Conservation (phyloP, 2,888 invertebrate genomes). For the Elysia crispata region DNA sequence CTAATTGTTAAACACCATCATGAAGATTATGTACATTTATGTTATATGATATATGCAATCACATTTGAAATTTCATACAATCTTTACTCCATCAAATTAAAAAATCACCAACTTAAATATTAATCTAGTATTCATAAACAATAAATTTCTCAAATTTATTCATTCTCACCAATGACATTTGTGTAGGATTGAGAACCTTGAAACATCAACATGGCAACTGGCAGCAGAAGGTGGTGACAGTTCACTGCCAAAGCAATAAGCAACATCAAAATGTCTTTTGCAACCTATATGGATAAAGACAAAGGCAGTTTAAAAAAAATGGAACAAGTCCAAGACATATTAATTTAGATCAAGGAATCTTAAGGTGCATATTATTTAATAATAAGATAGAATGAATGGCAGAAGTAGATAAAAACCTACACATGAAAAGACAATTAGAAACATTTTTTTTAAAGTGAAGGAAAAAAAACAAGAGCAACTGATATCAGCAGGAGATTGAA, state of each 20-base stretch:
- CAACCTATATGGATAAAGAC: slow-evolving; percentile 50
- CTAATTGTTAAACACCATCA: too few species aligned
- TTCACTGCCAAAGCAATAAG: slow-evolving; percentile 61
- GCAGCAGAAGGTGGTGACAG: slow-evolving; percentile 61
- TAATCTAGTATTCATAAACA: background rate
- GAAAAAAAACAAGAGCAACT: too few species aligned
- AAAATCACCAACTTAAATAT: background rate
- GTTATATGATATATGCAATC: background rate
- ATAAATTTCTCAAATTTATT: background rate
- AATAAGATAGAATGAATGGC: too few species aligned
- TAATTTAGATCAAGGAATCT: too few species aligned
- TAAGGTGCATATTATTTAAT: too few species aligned
- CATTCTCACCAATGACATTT: slow-evolving; percentile 62
- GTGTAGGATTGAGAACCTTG: slow-evolving; percentile 61
- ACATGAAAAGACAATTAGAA: too few species aligned
- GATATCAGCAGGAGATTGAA: too few species aligned
- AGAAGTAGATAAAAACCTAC: too few species aligned
- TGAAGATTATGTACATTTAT: background rate
- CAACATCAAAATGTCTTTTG: slow-evolving; percentile 55
- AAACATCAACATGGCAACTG: slow-evolving; percentile 62
- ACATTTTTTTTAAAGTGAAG: too few species aligned
- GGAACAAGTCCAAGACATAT: too few species aligned
- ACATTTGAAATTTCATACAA: background rate
- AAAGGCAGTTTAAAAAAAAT: too few species aligned
- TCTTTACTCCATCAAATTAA: background rate